Evolutionary conservation across 2,113 vertebrate genomes (phyloP).

Genomic region (Glaucidium brasilianum): DNA sequence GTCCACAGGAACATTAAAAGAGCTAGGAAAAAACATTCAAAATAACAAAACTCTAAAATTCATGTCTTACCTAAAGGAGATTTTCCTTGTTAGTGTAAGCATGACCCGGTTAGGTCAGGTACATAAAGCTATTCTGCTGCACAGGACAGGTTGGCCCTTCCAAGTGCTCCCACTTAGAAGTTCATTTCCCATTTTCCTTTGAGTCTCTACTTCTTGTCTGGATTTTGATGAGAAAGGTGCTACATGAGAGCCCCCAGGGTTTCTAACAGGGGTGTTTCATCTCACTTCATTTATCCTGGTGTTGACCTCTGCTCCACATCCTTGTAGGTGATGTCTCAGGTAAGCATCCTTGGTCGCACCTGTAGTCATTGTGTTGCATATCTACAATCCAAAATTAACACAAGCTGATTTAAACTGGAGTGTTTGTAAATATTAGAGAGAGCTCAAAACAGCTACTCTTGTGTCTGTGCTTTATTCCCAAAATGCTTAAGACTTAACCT

Average conservation of each 20-base stretch:
- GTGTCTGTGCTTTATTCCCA: not conserved
- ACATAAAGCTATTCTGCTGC: not conserved
- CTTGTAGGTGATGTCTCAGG: accelerated
- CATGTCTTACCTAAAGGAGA: not conserved
- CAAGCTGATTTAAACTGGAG: not conserved
- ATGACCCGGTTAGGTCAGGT: not conserved
- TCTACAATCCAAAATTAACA: not conserved
- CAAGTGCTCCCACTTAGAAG: not conserved
- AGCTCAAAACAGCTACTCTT: not conserved
- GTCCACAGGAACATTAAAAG: not conserved
- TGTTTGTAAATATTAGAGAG: not conserved
- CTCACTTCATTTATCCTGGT: not conserved
- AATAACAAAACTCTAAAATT: not conserved
- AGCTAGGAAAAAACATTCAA: not conserved
- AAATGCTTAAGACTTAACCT: not conserved
- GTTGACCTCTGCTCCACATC: not conserved
- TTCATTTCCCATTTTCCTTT: not conserved
- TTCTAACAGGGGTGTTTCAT: not conserved
- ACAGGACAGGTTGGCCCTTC: not conserved
- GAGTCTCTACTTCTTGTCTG: not conserved
- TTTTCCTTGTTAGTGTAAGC: not conserved
- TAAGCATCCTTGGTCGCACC: not conserved
- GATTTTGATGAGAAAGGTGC: not conserved
- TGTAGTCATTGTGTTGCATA: not conserved
- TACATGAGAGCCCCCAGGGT: not conserved